phyloP scores from a whole-genome alignment of 1,140 invertebrate genomes.

The Aphaenogaster floridana region DNA sequence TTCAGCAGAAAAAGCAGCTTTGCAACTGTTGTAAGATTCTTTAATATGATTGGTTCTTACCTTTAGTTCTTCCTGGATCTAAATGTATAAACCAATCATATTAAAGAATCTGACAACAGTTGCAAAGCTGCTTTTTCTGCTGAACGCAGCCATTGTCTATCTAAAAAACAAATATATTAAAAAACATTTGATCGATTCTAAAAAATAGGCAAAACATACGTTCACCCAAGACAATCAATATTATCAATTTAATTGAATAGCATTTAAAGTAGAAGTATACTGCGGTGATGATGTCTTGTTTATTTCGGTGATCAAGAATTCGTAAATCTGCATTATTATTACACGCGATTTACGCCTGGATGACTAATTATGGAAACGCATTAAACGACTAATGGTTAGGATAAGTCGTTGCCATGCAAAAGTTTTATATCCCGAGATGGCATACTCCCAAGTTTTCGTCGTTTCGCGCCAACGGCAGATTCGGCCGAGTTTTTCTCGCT shows the following conservation, averaged over 20 bases:
- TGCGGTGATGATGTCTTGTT: not conserved
- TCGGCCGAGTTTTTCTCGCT: conserved; percentile 70
- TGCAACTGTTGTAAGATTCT: too few species aligned
- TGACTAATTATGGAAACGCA: conserved; percentile 52
- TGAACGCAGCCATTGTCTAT: not conserved
- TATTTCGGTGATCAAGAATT: not conserved
- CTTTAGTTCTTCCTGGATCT: too few species aligned
- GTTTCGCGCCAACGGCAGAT: conserved; percentile 71
- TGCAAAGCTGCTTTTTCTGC: too few species aligned
- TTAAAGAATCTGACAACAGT: too few species aligned
- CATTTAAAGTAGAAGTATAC: not conserved
- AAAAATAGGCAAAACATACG: not conserved
- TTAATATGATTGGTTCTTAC: too few species aligned
- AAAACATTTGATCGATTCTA: not conserved
- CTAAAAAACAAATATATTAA: not conserved
- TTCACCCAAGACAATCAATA: not conserved
- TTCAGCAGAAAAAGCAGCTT: too few species aligned
- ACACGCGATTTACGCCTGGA: not conserved
- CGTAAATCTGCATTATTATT: not conserved
- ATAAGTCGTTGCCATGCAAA: conserved; percentile 65
- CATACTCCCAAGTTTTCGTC: conserved; percentile 71
- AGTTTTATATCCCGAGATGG: conserved; percentile 75
- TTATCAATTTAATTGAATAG: not conserved
- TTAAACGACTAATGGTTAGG: conserved; percentile 38
- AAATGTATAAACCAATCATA: too few species aligned